Evolutionary conservation across 2,113 vertebrate species (phyloP), one percentile per base, ranked within the genome.

Genomic region (Sorex araneus): DNA sequence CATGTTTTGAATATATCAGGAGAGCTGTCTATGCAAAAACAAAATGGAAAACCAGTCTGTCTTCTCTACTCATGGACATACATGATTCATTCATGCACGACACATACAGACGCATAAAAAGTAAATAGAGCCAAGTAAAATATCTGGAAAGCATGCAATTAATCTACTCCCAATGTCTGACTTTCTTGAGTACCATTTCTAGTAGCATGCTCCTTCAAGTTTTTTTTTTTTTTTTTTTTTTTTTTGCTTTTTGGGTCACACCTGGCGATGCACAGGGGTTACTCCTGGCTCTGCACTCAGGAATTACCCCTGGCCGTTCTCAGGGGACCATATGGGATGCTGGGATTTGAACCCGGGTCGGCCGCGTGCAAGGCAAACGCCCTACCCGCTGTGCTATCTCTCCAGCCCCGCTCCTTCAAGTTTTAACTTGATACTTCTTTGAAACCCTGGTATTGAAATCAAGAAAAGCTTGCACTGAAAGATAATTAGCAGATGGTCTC

Each of bases 61-160:
- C 91, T 83, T 86, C 54, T 87, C 27, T 85, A n/a, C 18, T 87
- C 84, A 43, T 60, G 83, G 16, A 87, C 18, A 50, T 85, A n/a
- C 12, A 23, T 70, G 27, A 34, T 50, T 92, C 64, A 63, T 63
- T 95, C 77, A 89, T 27, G 75, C 28, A 85, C 50, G 80, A 79
- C 4, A 89, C 40, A 40, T 45, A 45, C 63, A 28, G 25, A 64
- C 84, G 70, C 12, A 47, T 13, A 45, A 87, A 81, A 89, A 78
- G 11, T 25, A 10, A 79, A 21, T 63, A 43, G n/a, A 40, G 40
- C 50, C 25, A 86, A 70, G 34, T 30, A 7, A 96, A 87, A 19
- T 84, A 40, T 57, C 23, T 75, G 27, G 45, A 81, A 67, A 80
- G 16, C 2, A 50, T 69, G 15, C 50, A 50, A 63, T 12, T 57